phyloP scores from a whole-genome alignment of 2,113 vertebrate genomes.

The Zosterops japonicus region DNA sequence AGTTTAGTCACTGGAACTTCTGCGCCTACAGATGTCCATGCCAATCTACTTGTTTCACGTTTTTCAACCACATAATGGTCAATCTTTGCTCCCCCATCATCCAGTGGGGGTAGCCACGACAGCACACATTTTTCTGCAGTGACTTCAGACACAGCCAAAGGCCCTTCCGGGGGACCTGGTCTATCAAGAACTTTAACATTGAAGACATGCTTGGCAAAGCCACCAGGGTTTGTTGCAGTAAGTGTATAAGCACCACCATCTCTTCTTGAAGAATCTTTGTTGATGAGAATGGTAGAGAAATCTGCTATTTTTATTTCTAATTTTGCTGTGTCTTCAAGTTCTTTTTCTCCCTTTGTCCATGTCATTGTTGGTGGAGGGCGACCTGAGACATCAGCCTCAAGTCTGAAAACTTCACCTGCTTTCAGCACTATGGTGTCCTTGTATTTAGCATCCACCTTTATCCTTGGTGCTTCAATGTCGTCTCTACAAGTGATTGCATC shows the following conservation, averaged over 20 bases:
- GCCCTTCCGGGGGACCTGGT: slow-evolving; percentile 91
- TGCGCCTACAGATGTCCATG: slow-evolving; percentile 90
- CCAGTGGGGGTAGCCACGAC: slow-evolving; percentile 88
- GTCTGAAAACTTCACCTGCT: slow-evolving; percentile 91
- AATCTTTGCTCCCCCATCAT: slow-evolving; percentile 94
- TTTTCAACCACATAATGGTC: slow-evolving; percentile 94
- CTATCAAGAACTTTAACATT: slow-evolving; percentile 96
- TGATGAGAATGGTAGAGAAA: slow-evolving; percentile 85
- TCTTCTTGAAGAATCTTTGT: slow-evolving; percentile 91
- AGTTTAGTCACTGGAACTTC: slow-evolving; percentile 85
- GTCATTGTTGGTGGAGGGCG: slow-evolving; percentile 90
- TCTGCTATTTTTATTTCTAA: slow-evolving; percentile 89
- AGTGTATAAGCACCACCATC: slow-evolving; percentile 92
- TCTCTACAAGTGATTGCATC: slow-evolving; percentile 93
- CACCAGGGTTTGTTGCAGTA: slow-evolving; percentile 93
- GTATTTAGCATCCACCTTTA: slow-evolving; percentile 93
- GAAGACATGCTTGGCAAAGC: slow-evolving; percentile 95
- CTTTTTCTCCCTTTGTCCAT: slow-evolving; percentile 96
- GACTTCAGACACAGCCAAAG: slow-evolving; percentile 85
- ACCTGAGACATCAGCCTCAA: slow-evolving; percentile 94
- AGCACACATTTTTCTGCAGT: slow-evolving; percentile 92
- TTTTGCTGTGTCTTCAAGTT: slow-evolving; percentile 90
- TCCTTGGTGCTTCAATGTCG: slow-evolving; percentile 91
- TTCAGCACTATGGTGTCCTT: slow-evolving; percentile 89
- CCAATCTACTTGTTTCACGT: slow-evolving; percentile 95